Conservation (phyloP, 1,140 invertebrate genomes). For the Aphaenogaster rudis region DNA sequence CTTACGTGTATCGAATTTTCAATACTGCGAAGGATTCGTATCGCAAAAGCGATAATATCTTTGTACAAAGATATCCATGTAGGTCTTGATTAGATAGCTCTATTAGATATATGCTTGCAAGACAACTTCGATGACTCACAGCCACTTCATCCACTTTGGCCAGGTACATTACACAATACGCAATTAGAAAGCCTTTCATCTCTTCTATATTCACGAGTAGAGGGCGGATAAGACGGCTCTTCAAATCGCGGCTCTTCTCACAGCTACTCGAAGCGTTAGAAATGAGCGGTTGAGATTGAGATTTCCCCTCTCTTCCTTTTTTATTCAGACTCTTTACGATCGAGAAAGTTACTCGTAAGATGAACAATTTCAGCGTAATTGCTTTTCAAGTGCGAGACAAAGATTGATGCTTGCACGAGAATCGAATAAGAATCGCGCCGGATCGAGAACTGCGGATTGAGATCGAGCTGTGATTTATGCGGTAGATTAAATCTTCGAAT, state of each 20-base stretch:
- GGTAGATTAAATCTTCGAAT: conserved; percentile 50
- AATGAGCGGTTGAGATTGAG: conserved; percentile 38
- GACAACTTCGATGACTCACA: not conserved
- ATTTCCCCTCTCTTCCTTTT: conserved; percentile 25
- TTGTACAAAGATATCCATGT: conserved; percentile 18
- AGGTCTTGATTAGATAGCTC: conserved; percentile 41
- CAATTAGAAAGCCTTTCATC: conserved; percentile 50
- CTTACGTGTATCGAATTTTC: not conserved
- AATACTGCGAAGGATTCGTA: not conserved
- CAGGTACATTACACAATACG: conserved; percentile 21
- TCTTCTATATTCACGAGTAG: conserved; percentile 37
- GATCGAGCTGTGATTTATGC: conserved; percentile 60
- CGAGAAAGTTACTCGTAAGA: conserved; percentile 59
- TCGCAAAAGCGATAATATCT: conserved; percentile 31
- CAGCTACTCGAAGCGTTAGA: conserved; percentile 32
- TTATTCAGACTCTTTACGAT: conserved; percentile 31
- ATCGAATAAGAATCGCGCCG: conserved; percentile 61
- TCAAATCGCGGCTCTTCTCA: conserved; percentile 9
- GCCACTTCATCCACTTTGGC: not conserved
- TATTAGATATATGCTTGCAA: not conserved
- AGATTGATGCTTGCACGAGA: conserved; percentile 46
- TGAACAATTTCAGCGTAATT: conserved; percentile 66
- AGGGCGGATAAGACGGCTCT: conserved; percentile 13
- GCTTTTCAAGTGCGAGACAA: conserved; percentile 61
- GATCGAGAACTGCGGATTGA: conserved; percentile 37